These are phyloP conservation scores for Linepithema humile DNA, from an alignment of 1,140 invertebrate genomes.

Conservation along the genomic window DNA sequence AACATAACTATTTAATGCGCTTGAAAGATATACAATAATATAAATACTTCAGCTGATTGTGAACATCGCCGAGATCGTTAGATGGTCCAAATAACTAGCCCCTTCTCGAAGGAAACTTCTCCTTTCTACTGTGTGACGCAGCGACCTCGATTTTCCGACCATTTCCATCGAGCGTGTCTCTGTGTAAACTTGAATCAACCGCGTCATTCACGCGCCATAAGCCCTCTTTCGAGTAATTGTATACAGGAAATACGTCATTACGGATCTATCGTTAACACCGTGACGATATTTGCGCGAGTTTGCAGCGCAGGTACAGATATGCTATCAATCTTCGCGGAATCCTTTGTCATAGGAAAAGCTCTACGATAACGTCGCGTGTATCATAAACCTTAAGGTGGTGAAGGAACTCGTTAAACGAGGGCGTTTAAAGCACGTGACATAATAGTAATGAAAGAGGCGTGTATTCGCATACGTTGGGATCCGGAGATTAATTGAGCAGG, in stretches of 20 bases:
- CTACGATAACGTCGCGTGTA: constrained; percentile 42
- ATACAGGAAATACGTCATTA: constrained; percentile 62
- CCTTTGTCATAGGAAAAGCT: constrained; percentile 59
- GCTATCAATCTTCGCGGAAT: constrained; percentile 75
- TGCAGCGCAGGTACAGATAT: constrained; percentile 58
- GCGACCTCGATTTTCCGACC: background rate
- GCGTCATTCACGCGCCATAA: background rate
- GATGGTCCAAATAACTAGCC: background rate
- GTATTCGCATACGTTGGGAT: background rate
- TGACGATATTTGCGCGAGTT: constrained; percentile 76
- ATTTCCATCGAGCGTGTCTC: background rate
- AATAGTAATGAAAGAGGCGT: constrained; percentile 11
- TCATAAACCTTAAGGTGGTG: constrained; percentile 41
- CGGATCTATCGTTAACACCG: constrained; percentile 54
- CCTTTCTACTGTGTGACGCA: background rate
- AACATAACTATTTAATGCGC: background rate
- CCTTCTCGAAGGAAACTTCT: background rate
- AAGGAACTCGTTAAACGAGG: constrained; percentile 2
- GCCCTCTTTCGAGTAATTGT: constrained; percentile 31
- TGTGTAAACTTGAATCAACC: constrained; percentile 5
- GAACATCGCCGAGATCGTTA: too few relatives aligned
- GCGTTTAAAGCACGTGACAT: constrained; percentile 35
- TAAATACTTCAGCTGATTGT: too few relatives aligned
- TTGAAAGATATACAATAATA: too few relatives aligned
- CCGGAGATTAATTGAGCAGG: background rate